Conservation (phyloP, 92 coral and sea anemone genomes). For the Siderastrea siderea region DNA sequence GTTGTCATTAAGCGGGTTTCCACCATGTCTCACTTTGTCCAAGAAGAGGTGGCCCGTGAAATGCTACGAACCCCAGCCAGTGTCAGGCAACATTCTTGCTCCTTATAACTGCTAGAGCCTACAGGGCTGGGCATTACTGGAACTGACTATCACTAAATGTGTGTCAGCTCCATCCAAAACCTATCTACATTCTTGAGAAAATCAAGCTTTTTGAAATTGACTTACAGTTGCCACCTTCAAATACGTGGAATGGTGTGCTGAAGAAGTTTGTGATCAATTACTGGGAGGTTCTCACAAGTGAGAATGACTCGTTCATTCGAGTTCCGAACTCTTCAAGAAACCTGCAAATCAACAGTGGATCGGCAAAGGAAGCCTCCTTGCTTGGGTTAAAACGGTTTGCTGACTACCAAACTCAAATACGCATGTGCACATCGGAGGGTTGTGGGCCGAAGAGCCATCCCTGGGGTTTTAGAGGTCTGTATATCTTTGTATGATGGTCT, state of each 20-base stretch:
- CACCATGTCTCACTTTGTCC: too few species aligned
- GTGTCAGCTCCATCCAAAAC: too few species aligned
- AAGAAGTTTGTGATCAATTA: slow-evolving; percentile 10
- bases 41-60: too few species aligned
- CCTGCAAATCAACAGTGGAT: slow-evolving; percentile 4
- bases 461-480: slow-evolving; percentile 19
- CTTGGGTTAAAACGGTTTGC: slow-evolving; percentile 4
- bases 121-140: too few species aligned
- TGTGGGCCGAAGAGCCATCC: slow-evolving; percentile 48
- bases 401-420: slow-evolving; percentile 18
- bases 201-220: too few species aligned
- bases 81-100: too few species aligned
- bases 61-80: too few species aligned
- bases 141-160: too few species aligned
- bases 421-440: slow-evolving; percentile 30
- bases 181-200: too few species aligned
- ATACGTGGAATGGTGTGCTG: slow-evolving; percentile 46
- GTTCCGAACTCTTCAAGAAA: neutral
- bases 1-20: too few species aligned
- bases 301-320: slow-evolving; percentile 7
- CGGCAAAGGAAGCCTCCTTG: slow-evolving; percentile 12
- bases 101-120: too few species aligned
- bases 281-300: neutral
- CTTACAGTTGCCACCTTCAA: slow-evolving; percentile 20
- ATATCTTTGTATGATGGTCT: neutral